Evolutionary conservation across 1,140 invertebrate genomes (phyloP), one percentile per base, ranked within the genome.

Genomic region (Papilio polytes): DNA sequence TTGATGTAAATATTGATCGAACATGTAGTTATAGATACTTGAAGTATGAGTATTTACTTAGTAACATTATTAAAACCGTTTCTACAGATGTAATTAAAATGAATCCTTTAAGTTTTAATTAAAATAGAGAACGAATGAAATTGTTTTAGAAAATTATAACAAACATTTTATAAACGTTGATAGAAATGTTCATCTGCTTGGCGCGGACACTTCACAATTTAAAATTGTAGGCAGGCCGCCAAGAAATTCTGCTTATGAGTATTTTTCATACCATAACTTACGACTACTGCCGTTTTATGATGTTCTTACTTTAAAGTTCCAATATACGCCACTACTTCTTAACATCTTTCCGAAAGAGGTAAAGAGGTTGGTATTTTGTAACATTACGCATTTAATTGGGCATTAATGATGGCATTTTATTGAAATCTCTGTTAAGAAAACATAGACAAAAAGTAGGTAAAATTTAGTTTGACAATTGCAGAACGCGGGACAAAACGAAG

Each of bases 191-290:
- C 12, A 70, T 31, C 26, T 70, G 63, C 12, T 70, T 31, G 63
- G 22, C 26, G 63, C 26, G 63, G 4, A 1, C 63, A 70, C 63
- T 70, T 70, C 63, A 70, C 63, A 36, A 70, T 26, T 70, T 70
- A 31, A 15, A 70, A 36, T 70, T 70, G 63, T 18, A 70, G 63
- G 63, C 63, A 70, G 26, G 1, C 1, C 63, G 63, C 63, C 63
- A 70, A 70, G 26, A 70, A 31, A 31, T 70, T 70, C 63, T 70
- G 63, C 63, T 70, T 70, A 70, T 70, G 26, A 70, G 26, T 70
- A 70, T 70, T 70, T 70, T 70, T 70, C 63, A 70, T 70, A 3
- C 12, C 22, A 70, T 70, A 70, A 70, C 63, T 70, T 70, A 15
- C 26, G 22, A 70, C 63, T 31, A 31, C 63, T 70, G 26, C 26